These are phyloP conservation scores for Abscondita cerata DNA, from an alignment of 2,888 invertebrate species.

Conservation along the genomic window DNA sequence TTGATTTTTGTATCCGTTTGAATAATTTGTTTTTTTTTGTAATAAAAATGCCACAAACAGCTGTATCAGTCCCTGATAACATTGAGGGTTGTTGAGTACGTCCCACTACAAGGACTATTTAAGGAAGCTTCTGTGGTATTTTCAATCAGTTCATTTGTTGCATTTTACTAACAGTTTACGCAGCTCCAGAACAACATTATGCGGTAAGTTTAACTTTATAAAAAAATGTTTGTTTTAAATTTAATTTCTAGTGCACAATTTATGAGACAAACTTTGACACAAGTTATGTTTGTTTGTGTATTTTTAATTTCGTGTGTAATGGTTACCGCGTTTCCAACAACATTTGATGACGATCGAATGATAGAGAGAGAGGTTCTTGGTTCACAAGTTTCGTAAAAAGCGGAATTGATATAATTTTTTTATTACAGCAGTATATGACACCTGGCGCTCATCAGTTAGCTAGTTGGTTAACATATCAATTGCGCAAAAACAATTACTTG, in stretches of 20 bases:
- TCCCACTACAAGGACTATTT: constrained; percentile 24
- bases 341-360: constrained; percentile 26
- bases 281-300: constrained; percentile 1
- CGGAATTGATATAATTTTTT: neutral
- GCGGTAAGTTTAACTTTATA: neutral
- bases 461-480: constrained; percentile 51
- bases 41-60: constrained; percentile 24
- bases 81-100: constrained; percentile 12
- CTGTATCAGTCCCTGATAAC: constrained; percentile 16
- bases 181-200: neutral
- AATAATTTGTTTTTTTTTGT: neutral
- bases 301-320: constrained; percentile 11
- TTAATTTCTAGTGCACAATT: neutral
- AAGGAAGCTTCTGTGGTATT: constrained; percentile 18
- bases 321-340: constrained; percentile 17
- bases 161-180: constrained; percentile 11
- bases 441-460: constrained; percentile 54
- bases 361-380: constrained; percentile 32
- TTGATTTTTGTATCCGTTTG: no score
- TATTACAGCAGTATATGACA: constrained; percentile 12
- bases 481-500: constrained; percentile 46
- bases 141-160: constrained; percentile 15
- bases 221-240: no score
- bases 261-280: neutral
- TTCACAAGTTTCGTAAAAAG: neutral